Percentiles rank a stretch among this genome's conserved stretches.
Conservation (phyloP, 2,113 vertebrate species). For the Corydoras maculifer region DNA sequence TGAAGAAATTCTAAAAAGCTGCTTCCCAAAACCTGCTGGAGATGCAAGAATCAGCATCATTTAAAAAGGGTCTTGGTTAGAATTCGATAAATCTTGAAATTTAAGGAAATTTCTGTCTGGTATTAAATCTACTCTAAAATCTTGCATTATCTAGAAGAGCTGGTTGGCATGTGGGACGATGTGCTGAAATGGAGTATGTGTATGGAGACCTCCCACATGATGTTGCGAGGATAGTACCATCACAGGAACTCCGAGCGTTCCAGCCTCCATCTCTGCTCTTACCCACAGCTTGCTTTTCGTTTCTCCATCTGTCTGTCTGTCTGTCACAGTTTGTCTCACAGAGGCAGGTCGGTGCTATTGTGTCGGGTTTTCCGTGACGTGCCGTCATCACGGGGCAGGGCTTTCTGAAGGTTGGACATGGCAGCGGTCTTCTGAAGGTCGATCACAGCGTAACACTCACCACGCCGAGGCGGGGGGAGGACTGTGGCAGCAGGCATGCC, state of each 20-base stretch:
- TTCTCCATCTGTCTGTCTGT: conserved; percentile 4
- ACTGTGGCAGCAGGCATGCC: conserved; percentile 51
- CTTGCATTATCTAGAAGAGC: neutral
- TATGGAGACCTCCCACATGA: conserved; percentile 25
- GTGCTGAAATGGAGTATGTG: conserved; percentile 18
- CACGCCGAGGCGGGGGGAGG: conserved; percentile 63
- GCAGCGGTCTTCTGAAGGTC: conserved; percentile 97
- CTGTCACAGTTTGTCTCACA: conserved; percentile 58
- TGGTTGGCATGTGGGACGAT: conserved; percentile 34
- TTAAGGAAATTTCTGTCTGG: no score
- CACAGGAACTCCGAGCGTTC: conserved; percentile 20
- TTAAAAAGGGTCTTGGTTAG: no score
- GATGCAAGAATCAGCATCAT: no score
- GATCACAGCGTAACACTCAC: conserved; percentile 90
- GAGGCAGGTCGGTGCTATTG: conserved; percentile 98
- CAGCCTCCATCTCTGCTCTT: conserved; percentile 14
- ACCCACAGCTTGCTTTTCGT: conserved; percentile 17
- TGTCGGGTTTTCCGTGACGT: conserved; percentile 95
- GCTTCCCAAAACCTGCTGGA: no score
- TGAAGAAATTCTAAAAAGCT: no score
- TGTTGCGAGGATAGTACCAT: conserved; percentile 27
- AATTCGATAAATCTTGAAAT: no score
- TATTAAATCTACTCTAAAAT: no score
- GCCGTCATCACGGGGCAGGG: conserved; percentile 90
- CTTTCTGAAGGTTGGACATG: conserved; percentile 96